Conservation (phyloP, 1,140 invertebrate species). For the Megalopta genalis region DNA sequence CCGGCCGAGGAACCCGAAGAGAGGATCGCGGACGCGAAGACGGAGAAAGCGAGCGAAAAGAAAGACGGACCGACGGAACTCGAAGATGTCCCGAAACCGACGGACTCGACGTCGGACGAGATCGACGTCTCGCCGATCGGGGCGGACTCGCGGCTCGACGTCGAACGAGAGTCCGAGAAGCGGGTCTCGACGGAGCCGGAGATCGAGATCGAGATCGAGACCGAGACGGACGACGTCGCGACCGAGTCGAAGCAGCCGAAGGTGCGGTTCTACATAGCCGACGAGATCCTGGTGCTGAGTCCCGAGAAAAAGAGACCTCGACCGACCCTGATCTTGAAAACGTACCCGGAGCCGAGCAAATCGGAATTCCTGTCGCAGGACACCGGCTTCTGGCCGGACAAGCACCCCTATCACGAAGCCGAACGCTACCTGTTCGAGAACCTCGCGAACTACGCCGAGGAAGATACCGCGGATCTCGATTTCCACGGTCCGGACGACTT, state of each 20-base stretch:
- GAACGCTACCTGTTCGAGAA: conserved; percentile 81
- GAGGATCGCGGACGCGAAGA: no score
- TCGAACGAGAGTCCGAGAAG: conserved; percentile 36
- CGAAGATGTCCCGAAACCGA: neutral
- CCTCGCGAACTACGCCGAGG: conserved; percentile 72
- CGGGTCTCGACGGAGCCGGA: conserved; percentile 20
- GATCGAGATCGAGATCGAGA: conserved; percentile 20
- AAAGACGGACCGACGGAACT: no score
- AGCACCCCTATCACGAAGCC: conserved; percentile 83
- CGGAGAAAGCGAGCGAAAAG: no score
- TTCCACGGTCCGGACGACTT: conserved; percentile 72
- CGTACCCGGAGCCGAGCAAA: conserved; percentile 38
- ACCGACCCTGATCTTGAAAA: conserved; percentile 27
- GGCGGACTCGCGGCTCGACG: conserved; percentile 28
- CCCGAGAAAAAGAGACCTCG: conserved; percentile 57
- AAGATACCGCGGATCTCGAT: conserved; percentile 58
- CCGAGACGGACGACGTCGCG: no score
- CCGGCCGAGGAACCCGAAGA: no score
- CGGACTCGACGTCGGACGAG: neutral
- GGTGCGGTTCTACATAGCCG: conserved; percentile 74
- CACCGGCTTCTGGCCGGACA: conserved; percentile 82
- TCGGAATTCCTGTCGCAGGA: conserved; percentile 75
- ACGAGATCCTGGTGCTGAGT: conserved; percentile 69
- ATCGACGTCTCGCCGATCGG: neutral
- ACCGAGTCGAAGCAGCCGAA: conserved; percentile 55